Base-by-base conservation (phyloP, 2,113 vertebrate species). In the Charina bottae region DNA sequence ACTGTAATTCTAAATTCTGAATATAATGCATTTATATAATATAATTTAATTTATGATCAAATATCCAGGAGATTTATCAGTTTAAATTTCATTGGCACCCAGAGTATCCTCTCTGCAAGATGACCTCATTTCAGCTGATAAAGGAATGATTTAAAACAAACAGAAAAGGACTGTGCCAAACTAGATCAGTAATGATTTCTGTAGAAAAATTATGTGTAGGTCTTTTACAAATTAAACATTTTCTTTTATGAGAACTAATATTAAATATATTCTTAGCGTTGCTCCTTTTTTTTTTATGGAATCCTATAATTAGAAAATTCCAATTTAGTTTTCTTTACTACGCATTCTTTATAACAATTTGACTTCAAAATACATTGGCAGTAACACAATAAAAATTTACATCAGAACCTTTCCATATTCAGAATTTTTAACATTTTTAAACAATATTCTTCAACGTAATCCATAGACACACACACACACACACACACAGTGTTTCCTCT, bases 201-300 rank as follows among this genome's bases (percentile, higher is more conserved):
- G 4, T 37, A 85, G 13, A 21, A 83, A 19, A 13, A 89, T 89
- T 83, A 87, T 3, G 26, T n/a, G 21, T 6, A n/a, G 42, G 42
- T 33, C 49, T 42, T 90, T 68, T 89, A 24, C 11, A 87, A 91
- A 58, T 6, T 15, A 83, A 88, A 17, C 95, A 94, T 24, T 94
- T 86, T 72, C 83, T 93, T 90, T 53, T 55, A 42, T 23, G 19
- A 64, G 56, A 84, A n/a, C n/a, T n/a, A n/a, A 85, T 15, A 85
- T 90, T 33, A 68, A 33, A 62, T 60, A 33, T 2, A 56, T 87
- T 42, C 49, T 23, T 24, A 64, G 68, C 49, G 5, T 49, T 37
- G 6, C 37, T 85, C n/a, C n/a, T n/a, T n/a, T 64, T 68, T 86
- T 62, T 90, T 90, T 15, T 53, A 85, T 84, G 42, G 33, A 23